Conservation (phyloP, 2,113 vertebrate species). For the Plecotus auritus region DNA sequence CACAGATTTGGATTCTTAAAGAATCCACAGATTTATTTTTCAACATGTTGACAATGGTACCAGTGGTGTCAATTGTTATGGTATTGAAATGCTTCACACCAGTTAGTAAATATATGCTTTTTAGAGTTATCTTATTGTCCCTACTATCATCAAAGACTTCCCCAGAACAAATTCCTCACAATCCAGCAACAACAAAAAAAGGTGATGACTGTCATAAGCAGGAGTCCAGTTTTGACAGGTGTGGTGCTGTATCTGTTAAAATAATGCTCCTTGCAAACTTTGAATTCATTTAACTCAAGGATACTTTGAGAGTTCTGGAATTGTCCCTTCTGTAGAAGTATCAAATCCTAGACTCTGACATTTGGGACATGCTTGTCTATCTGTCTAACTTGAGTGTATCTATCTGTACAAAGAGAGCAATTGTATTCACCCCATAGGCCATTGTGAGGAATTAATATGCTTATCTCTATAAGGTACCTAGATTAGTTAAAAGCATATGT, state of each 20-base stretch:
- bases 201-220: background rate
- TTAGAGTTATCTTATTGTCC: background rate
- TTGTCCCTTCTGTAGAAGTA: background rate
- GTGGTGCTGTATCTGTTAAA: background rate
- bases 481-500: background rate
- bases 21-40: background rate
- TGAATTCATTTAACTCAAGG: background rate
- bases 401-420: background rate
- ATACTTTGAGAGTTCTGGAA: background rate
- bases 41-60: background rate
- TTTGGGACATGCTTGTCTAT: background rate
- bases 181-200: background rate
- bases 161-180: background rate
- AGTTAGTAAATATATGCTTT: background rate
- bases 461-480: background rate
- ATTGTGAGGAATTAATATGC: background rate
- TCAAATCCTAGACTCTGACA: background rate
- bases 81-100: background rate
- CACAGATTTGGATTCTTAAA: background rate
- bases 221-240: background rate
- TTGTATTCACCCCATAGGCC: background rate
- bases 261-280: background rate
- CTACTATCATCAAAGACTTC: background rate
- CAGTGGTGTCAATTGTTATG: background rate
- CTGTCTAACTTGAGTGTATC: background rate